Percentiles rank a stretch among this genome's conserved stretches.
These are phyloP conservation scores for Lobophora halterata DNA, from an alignment of 2,888 invertebrate genomes.

Conservation along the genomic window DNA sequence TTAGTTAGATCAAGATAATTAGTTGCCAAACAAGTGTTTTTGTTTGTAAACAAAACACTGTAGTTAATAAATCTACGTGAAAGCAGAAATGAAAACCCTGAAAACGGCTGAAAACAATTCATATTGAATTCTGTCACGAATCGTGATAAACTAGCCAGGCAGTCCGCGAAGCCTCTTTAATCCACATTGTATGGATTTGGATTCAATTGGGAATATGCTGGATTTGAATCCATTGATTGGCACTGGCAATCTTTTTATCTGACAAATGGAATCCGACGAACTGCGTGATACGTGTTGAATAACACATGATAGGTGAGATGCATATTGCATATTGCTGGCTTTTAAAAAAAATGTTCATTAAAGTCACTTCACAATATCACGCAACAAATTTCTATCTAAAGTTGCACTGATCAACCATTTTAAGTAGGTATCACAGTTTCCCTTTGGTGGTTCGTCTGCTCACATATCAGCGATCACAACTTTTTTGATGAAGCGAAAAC, in stretches of 20 bases:
- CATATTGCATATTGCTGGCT: neutral
- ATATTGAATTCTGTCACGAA: constrained; percentile 35
- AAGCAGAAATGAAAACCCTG: too few relatives aligned
- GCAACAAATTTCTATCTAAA: too few relatives aligned
- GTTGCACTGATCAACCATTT: too few relatives aligned
- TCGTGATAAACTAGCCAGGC: constrained; percentile 37
- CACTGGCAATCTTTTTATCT: constrained; percentile 14
- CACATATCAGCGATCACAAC: neutral
- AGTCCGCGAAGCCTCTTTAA: constrained; percentile 32
- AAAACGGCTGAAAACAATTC: too few relatives aligned
- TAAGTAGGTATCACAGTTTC: too few relatives aligned
- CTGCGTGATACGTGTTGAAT: constrained; percentile 16
- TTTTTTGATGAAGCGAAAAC: too few relatives aligned
- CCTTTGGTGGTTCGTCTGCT: neutral
- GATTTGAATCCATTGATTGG: constrained; percentile 30
- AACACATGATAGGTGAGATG: too few relatives aligned
- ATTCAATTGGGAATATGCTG: constrained; percentile 35
- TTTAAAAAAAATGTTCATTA: neutral
- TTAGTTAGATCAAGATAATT: too few relatives aligned
- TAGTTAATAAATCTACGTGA: too few relatives aligned
- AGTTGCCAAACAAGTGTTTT: too few relatives aligned
- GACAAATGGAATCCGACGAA: constrained; percentile 13
- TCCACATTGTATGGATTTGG: constrained; percentile 28
- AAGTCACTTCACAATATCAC: too few relatives aligned
- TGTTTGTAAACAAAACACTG: too few relatives aligned